Conservation (phyloP, 1,140 invertebrate species). For the Homarus americanus region DNA sequence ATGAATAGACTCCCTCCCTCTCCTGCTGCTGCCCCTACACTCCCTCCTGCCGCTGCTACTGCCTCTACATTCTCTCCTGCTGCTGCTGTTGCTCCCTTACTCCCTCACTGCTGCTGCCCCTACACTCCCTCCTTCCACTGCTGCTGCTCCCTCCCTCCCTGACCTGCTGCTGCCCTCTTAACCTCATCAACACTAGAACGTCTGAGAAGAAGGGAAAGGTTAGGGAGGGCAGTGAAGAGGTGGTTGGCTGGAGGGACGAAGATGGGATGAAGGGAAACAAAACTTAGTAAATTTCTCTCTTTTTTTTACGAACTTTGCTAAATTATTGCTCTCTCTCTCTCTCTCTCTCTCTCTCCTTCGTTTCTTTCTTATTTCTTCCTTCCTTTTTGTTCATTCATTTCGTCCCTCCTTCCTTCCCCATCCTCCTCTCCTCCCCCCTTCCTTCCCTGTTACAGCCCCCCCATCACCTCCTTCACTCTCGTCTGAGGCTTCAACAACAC, state of each 20-base stretch:
- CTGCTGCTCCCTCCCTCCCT: neutral
- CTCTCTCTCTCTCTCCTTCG: neutral
- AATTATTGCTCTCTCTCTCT: too few relatives aligned
- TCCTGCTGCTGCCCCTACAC: neutral
- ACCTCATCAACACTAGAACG: too few relatives aligned
- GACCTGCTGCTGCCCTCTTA: neutral
- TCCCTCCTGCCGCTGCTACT: neutral
- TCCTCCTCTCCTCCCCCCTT: too few relatives aligned
- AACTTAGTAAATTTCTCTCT: neutral
- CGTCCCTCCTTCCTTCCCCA: too few relatives aligned
- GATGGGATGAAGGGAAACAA: neutral
- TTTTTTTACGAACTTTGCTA: neutral
- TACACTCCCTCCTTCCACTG: neutral
- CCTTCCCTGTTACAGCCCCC: too few relatives aligned
- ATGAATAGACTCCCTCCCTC: slow-evolving; percentile 31
- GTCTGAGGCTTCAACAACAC: too few relatives aligned
- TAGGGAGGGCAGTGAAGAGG: too few relatives aligned
- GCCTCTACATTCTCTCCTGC: too few relatives aligned
- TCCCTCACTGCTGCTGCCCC: neutral
- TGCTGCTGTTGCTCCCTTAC: neutral
- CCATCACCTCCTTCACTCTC: too few relatives aligned
- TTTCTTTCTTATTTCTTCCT: neutral
- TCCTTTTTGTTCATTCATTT: neutral
- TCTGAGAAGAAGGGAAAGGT: too few relatives aligned
- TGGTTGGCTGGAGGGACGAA: too few relatives aligned